These are phyloP conservation scores for Sylvia borin DNA, from an alignment of 2,797 vertebrate species.

Conservation along the genomic window DNA sequence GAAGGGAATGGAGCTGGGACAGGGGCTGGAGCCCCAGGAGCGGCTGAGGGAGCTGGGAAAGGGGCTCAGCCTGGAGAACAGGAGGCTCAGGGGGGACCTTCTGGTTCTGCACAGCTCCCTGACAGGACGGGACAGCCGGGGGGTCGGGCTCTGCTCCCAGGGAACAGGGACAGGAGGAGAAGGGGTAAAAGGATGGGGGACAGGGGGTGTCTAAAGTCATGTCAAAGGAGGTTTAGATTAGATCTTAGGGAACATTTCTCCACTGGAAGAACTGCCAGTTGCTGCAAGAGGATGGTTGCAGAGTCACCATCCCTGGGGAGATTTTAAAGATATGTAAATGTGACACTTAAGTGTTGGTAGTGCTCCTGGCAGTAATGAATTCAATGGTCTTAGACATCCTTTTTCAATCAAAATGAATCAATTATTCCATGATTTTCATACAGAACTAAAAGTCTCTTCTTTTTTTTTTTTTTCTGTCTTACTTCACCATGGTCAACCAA, in stretches of 20 bases:
- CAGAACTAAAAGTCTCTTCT: not conserved
- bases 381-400: not conserved
- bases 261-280: accelerated
- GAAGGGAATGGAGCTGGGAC: not conserved
- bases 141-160: accelerated
- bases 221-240: not conserved
- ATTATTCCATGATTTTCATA: not conserved
- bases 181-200: not conserved
- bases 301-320: not conserved
- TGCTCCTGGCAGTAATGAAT: not conserved
- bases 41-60: not conserved
- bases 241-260: not conserved
- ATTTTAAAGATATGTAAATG: not conserved
- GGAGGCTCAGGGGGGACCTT: not conserved
- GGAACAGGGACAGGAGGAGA: not conserved
- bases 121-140: accelerated
- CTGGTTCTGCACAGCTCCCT: not conserved
- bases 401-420: not conserved
- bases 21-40: not conserved
- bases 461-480: not conserved
- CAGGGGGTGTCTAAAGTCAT: accelerated
- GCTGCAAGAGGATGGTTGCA: not conserved
- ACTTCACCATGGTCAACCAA: not conserved
- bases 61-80: not conserved
- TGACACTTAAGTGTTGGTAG: not conserved